phyloP scores from a whole-genome alignment of 2,888 invertebrate species.

The Eilema sororculum region DNA sequence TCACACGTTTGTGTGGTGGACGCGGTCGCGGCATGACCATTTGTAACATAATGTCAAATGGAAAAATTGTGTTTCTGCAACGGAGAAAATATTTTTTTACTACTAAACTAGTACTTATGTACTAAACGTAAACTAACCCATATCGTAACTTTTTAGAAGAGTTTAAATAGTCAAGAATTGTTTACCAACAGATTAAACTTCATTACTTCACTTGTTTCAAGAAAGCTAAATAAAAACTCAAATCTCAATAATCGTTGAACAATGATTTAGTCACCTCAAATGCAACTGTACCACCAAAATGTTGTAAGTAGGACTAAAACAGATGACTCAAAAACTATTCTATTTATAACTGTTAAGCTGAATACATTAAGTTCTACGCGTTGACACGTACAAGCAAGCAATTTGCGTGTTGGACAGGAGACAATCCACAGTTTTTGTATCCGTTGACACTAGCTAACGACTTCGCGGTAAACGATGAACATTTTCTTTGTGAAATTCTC shows the following conservation, averaged over 20 bases:
- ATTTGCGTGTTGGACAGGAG: constrained; percentile 29
- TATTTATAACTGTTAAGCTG: constrained; percentile 1
- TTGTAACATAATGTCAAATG: too few relatives aligned
- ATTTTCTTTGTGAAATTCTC: constrained; percentile 31
- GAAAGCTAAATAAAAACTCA: not conserved
- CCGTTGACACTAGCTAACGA: constrained; percentile 37
- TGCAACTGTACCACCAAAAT: not conserved
- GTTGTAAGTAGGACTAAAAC: constrained; percentile 4
- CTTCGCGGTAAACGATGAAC: constrained; percentile 38
- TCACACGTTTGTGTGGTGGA: too few relatives aligned
- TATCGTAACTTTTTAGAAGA: not conserved
- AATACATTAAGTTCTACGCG: constrained; percentile 4
- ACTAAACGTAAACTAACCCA: too few relatives aligned
- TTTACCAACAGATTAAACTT: not conserved
- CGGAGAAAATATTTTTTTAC: too few relatives aligned
- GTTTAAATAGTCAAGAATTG: not conserved
- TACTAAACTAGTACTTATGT: too few relatives aligned
- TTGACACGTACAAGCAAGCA: constrained; percentile 27
- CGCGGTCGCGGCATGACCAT: too few relatives aligned
- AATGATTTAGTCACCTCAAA: not conserved
- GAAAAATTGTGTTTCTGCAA: too few relatives aligned
- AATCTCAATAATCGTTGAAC: not conserved
- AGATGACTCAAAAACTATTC: constrained; percentile 8
- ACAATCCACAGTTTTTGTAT: constrained; percentile 42
- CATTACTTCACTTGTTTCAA: too few relatives aligned